These are phyloP conservation scores for Pithys albifrons DNA, from an alignment of 2,113 vertebrate genomes.

Conservation along the genomic window DNA sequence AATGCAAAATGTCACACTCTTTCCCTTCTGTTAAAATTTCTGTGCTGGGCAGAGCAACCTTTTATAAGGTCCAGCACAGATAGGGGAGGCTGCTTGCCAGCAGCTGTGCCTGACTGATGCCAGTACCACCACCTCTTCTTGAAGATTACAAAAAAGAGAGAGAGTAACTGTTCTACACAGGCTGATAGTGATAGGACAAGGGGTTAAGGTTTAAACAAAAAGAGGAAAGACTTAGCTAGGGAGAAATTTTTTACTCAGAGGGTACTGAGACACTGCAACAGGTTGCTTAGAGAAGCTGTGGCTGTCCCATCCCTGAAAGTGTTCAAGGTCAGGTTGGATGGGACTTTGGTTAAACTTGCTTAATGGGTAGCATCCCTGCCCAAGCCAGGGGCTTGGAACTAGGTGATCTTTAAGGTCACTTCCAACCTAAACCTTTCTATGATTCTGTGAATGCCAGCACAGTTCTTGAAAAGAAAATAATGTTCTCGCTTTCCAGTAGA, in stretches of 20 bases:
- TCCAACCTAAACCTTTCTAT: background rate
- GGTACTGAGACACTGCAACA: background rate
- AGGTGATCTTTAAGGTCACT: background rate
- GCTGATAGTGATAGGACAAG: background rate
- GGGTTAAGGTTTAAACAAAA: background rate
- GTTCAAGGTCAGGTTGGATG: background rate
- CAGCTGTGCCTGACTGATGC: background rate
- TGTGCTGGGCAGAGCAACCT: background rate
- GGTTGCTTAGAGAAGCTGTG: background rate
- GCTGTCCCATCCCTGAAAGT: background rate
- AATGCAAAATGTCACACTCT: background rate
- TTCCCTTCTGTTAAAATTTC: background rate
- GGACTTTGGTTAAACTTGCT: background rate
- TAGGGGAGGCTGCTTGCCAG: background rate
- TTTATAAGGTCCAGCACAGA: background rate
- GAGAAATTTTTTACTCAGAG: background rate
- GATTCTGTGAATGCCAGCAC: background rate
- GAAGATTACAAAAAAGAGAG: background rate
- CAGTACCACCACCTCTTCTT: background rate
- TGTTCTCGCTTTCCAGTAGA: background rate
- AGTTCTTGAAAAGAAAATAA: background rate
- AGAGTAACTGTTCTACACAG: rapidly evolving
- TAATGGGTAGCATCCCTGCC: background rate
- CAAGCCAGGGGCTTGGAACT: background rate
- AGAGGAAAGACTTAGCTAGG: background rate